Base-by-base conservation (phyloP, 2,888 invertebrate genomes). In the Chaetogeoica ovagalla region DNA sequence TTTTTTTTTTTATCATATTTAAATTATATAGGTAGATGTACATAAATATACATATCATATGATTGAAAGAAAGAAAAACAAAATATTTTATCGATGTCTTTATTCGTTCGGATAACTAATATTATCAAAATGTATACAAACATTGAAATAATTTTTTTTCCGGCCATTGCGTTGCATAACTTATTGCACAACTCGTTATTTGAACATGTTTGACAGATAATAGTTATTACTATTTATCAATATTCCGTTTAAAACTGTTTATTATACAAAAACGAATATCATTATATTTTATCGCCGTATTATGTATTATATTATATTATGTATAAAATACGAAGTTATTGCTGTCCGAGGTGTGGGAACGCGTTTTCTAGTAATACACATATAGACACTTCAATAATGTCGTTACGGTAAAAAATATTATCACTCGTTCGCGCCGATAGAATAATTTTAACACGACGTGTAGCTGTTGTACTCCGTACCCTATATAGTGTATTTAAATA, bases 361-460 rank as follows among this genome's bases (percentile, higher is more conserved):
- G 62, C 48, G 62, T 73, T 73, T 73, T 48, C 48, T 62, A 70
- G 37, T n/a, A 55, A 37, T 8, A 37, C 62, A 60, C 23, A n/a
- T 19, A 23, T 48, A 19, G 23, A 60, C 43, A n/a, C n/a, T 19
- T 71, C 23, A 72, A 72, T 23, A 30, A 48, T 23, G 43, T 23
- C 60, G 60, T 72, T 73, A 52, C 7, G 0, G 8, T 23, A 60
- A 60, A 48, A 72, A 60, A 13, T 48, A 48, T 72, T 72, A 72
- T 60, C 23, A 43, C 48, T 68, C 17, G 23, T 52, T 68, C 68
- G 30, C 7, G 2, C 21, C 15, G 55, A 37, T 55, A n/a, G 55
- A 57, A 48, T 66, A 66, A n/a, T 66, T 21, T 60, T 23, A 60
- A 55, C 55, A 55, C 19, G 19, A 19, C 19, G 19, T 19, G 8